phyloP scores from a whole-genome alignment of 2,113 vertebrate species.

The Mixornis gularis region DNA sequence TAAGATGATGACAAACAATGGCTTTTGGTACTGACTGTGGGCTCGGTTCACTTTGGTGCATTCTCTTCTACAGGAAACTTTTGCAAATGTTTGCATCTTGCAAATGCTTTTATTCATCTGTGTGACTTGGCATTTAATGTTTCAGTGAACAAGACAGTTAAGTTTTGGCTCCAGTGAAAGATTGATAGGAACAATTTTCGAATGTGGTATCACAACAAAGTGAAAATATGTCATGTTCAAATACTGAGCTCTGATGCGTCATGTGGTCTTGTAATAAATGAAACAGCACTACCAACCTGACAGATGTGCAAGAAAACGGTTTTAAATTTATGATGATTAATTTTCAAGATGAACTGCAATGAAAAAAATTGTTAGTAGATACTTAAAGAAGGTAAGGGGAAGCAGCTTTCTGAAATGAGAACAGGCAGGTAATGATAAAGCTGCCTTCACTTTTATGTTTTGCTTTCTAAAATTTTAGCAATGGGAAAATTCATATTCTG shows the following conservation, averaged over 20 bases:
- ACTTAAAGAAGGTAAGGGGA: conserved; percentile 51
- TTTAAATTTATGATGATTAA: conserved; percentile 73
- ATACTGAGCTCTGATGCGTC: conserved; percentile 67
- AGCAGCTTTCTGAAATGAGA: conserved; percentile 18
- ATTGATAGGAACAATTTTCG: conserved; percentile 75
- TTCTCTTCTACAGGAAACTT: background rate
- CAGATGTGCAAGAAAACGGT: conserved; percentile 66
- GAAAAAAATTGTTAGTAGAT: conserved; percentile 62
- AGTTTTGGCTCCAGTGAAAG: conserved; percentile 65
- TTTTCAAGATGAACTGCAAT: conserved; percentile 70
- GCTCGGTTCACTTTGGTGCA: background rate
- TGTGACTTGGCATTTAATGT: conserved; percentile 68
- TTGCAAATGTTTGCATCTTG: conserved; percentile 23
- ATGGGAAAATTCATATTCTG: background rate
- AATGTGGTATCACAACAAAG: conserved; percentile 73
- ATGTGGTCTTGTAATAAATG: conserved; percentile 70
- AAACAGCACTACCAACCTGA: conserved; percentile 54
- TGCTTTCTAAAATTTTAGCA: background rate
- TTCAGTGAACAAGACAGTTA: conserved; percentile 69
- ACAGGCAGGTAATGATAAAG: conserved; percentile 34
- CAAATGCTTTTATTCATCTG: conserved; percentile 62
- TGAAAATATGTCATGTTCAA: conserved; percentile 74
- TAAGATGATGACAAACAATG: background rate
- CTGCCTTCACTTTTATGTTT: conserved; percentile 31
- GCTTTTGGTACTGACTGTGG: background rate